phyloP scores from a whole-genome alignment of 2,888 invertebrate genomes.

The Drosophila tanythrix region DNA sequence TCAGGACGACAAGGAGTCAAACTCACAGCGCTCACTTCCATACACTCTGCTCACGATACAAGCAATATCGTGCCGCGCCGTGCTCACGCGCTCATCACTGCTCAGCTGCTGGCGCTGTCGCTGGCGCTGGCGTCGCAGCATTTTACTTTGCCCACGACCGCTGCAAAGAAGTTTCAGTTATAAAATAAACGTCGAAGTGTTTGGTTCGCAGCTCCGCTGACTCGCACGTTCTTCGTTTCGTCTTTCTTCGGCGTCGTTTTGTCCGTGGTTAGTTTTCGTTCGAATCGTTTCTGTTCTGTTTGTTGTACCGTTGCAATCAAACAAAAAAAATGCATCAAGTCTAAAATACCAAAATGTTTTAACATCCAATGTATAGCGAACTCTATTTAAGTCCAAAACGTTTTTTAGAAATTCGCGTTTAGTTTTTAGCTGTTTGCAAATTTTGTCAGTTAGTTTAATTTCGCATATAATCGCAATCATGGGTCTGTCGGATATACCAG shows the following conservation, averaged over 20 bases:
- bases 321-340: slow-evolving; percentile 25
- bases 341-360: slow-evolving; percentile 70
- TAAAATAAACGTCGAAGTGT: slow-evolving; percentile 64
- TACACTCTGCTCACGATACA: not conserved
- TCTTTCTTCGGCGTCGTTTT: slow-evolving; percentile 35
- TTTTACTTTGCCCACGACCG: slow-evolving; percentile 49
- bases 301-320: slow-evolving; percentile 55
- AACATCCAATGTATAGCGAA: slow-evolving; percentile 42
- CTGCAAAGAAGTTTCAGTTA: slow-evolving; percentile 71
- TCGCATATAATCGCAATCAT: slow-evolving; percentile 52
- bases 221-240: slow-evolving; percentile 36
- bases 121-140: slow-evolving; percentile 33
- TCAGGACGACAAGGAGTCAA: not conserved
- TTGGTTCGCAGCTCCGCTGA: slow-evolving; percentile 56
- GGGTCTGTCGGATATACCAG: slow-evolving; percentile 82
- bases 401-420: slow-evolving; percentile 33
- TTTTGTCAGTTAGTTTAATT: slow-evolving; percentile 36
- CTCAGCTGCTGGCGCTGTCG: slow-evolving; percentile 53
- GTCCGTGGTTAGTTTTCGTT: slow-evolving; percentile 33
- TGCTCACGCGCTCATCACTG: slow-evolving; percentile 44
- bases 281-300: slow-evolving; percentile 42
- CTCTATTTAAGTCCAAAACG: slow-evolving; percentile 53
- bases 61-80: slow-evolving; percentile 9
- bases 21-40: not conserved
- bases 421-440: slow-evolving; percentile 26